Evolutionary conservation across 1,140 invertebrate species (phyloP).

Genomic region (Listronotus bonariensis): DNA sequence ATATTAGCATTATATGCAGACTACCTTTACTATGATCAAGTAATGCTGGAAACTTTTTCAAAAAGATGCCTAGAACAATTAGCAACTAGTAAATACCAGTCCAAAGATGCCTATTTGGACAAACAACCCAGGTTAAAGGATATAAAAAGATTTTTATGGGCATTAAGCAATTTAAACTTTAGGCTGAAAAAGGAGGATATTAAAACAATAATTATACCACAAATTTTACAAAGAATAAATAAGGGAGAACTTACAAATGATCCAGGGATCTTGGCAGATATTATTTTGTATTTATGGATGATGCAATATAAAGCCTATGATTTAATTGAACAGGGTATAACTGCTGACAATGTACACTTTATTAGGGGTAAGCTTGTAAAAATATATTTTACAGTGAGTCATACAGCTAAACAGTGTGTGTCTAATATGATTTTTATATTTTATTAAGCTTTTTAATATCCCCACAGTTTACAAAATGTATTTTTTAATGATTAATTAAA

Average conservation of each 20-base stretch:
- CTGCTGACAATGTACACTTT: constrained; percentile 16
- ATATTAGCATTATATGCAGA: constrained; percentile 53
- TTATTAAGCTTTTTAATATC: too few species aligned
- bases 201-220: constrained; percentile 43
- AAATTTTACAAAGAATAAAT: constrained; percentile 42
- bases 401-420: too few species aligned
- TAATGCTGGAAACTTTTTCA: constrained; percentile 45
- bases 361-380: constrained; percentile 35
- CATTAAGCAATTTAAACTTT: constrained; percentile 45
- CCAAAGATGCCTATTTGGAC: constrained; percentile 36
- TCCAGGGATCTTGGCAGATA: constrained; percentile 41
- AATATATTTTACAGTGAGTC: too few species aligned
- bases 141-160: constrained; percentile 52
- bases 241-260: constrained; percentile 42
- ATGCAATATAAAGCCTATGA: constrained; percentile 46
- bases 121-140: constrained; percentile 49
- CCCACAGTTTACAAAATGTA: too few species aligned
- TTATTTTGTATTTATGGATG: constrained; percentile 51
- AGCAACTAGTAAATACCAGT: constrained; percentile 28
- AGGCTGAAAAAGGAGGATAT: constrained; percentile 35
- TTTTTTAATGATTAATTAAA: too few species aligned
- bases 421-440: too few species aligned
- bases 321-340: constrained; percentile 44
- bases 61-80: constrained; percentile 39
- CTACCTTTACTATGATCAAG: constrained; percentile 51